Base-by-base conservation (phyloP, 1,140 invertebrate genomes). In the Gonioctena quinquepunctata region DNA sequence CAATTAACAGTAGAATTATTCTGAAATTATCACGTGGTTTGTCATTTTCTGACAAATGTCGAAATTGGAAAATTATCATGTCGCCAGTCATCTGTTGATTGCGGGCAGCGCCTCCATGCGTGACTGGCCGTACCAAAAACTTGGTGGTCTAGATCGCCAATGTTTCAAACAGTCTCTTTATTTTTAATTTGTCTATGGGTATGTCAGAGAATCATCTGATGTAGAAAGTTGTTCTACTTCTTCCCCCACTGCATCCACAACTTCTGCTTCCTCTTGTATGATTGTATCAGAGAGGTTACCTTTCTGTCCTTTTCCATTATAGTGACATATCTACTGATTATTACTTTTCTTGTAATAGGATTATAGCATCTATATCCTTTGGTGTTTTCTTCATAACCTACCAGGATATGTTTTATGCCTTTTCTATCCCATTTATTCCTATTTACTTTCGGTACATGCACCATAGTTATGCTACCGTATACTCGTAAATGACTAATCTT, bases 401-500 rank as follows among this genome's bases (percentile, higher is more conserved):
- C 71, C 8, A 78, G 59, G 27, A 79, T 74, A 2, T 71, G 48
- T 73, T 74, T 74, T n/a, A 66, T 62, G 5, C 75, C 48, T 19
- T 74, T 76, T 52, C 57, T 27, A 56, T 76, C 64, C 56, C 72
- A 78, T 64, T 81, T 81, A 1, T n/a, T 27, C 27, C 73, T 68
- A 54, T 70, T 71, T 27, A 57, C 54, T 75, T 79, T 75, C 22
- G 76, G 73, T 3, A 79, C 56, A 69, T 79, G 76, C 0, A 78
- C 76, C 73, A 79, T 78, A 2, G 67, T 76, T 28, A 8, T 11
- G 66, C 71, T 76, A 49, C 79, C 78, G 77, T 78, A 81, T 26
- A 80, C 52, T 65, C 74, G 52, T 5, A 81, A 52, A 76, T 79
- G 50, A 42, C 50, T 69, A 23, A 79, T n/a, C 60, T 79, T 69